Conservation (phyloP, 53 echinoderm and acorn worm genomes). For the Actinopyga echinites region DNA sequence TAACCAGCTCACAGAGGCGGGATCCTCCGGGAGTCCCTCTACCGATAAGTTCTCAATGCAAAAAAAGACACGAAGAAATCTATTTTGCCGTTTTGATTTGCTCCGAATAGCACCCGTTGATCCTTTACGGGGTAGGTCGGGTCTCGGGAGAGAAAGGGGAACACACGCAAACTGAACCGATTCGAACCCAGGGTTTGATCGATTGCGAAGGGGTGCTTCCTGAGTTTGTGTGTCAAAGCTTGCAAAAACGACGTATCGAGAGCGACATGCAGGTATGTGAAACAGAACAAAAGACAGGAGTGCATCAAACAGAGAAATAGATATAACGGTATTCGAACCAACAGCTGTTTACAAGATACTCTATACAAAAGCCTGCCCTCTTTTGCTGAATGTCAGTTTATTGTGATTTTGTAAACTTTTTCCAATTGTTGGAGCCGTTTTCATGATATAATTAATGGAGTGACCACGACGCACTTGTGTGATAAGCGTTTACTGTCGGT, state of each 20-base stretch:
- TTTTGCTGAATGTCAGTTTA: too few species aligned
- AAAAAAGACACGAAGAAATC: neutral
- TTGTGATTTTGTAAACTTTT: too few species aligned
- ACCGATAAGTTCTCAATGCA: too few species aligned
- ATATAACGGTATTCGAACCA: conserved; percentile 12
- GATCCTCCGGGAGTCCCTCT: too few species aligned
- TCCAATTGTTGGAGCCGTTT: too few species aligned
- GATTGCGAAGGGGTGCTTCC: conserved; percentile 22
- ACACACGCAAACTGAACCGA: conserved; percentile 38
- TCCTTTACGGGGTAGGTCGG: conserved; percentile 23
- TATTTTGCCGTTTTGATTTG: conserved; percentile 33
- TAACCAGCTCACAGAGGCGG: too few species aligned
- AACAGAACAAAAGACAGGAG: neutral
- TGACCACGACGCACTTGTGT: too few species aligned
- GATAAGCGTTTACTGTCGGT: too few species aligned
- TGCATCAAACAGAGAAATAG: neutral
- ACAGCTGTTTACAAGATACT: neutral
- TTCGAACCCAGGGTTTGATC: conserved; percentile 22
- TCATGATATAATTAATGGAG: too few species aligned
- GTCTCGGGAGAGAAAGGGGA: conserved; percentile 17
- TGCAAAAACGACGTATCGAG: neutral
- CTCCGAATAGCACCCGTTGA: conserved; percentile 24
- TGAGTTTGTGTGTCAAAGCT: conserved; percentile 17
- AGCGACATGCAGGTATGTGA: conserved; percentile 18
- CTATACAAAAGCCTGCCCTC: too few species aligned